Evolutionary conservation across 2,113 vertebrate species (phyloP).

Genomic region (Micronisus gabar): DNA sequence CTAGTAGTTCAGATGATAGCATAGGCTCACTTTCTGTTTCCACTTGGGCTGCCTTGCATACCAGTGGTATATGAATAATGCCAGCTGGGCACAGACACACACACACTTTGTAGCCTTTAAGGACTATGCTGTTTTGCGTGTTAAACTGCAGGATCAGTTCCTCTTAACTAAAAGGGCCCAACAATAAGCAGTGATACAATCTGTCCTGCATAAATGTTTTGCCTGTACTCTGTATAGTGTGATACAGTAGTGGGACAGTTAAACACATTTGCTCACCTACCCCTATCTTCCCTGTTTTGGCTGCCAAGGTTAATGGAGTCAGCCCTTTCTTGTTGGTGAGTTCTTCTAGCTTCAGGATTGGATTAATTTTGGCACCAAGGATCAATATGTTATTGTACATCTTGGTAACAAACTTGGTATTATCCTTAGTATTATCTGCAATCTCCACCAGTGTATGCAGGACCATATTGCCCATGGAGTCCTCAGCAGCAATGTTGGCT

Average conservation of each 20-base stretch:
- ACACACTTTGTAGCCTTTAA: background rate
- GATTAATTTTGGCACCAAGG: constrained; percentile 76
- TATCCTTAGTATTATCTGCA: constrained; percentile 85
- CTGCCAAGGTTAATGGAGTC: constrained; percentile 88
- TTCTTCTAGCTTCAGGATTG: constrained; percentile 84
- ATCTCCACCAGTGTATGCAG: constrained; percentile 90
- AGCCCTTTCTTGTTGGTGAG: constrained; percentile 83
- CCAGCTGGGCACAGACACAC: background rate
- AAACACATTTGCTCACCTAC: constrained; percentile 62
- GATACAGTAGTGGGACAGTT: background rate
- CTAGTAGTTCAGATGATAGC: background rate
- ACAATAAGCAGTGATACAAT: background rate
- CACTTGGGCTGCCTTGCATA: background rate
- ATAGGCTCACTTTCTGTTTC: background rate
- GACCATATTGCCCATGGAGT: constrained; percentile 89
- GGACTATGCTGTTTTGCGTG: background rate
- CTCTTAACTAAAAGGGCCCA: background rate
- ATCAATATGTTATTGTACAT: constrained; percentile 91
- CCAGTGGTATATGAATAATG: background rate
- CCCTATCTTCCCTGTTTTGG: constrained; percentile 89
- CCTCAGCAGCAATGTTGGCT: constrained; percentile 70
- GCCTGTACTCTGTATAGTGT: background rate
- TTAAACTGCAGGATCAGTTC: background rate
- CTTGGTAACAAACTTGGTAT: constrained; percentile 87
- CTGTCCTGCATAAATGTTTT: background rate